These are phyloP conservation scores for Seira ritae DNA, from an alignment of 2,888 invertebrate species.

Conservation along the genomic window DNA sequence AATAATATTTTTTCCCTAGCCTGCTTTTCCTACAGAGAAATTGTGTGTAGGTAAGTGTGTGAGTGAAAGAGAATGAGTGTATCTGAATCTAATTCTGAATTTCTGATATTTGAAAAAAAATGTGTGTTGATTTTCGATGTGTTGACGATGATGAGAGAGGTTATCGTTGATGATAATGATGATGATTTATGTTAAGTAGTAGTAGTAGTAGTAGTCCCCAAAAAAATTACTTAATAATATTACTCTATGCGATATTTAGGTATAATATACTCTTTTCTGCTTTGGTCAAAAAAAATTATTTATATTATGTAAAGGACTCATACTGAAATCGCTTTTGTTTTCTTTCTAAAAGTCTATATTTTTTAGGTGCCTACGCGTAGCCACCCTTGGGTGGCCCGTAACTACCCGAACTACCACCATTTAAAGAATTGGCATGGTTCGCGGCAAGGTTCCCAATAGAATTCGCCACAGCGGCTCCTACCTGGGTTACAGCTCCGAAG, in stretches of 20 bases:
- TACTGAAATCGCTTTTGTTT: conserved; percentile 4
- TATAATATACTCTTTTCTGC: neutral
- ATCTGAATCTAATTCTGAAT: neutral
- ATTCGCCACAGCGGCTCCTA: conserved; percentile 74
- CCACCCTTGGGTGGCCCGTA: conserved; percentile 65
- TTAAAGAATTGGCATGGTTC: conserved; percentile 71
- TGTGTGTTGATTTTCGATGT: neutral
- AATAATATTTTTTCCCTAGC: too few relatives aligned
- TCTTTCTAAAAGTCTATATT: conserved; percentile 26
- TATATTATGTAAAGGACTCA: neutral
- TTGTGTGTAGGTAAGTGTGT: neutral
- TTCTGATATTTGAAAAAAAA: too few relatives aligned
- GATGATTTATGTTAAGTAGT: too few relatives aligned
- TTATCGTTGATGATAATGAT: neutral
- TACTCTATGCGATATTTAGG: neutral
- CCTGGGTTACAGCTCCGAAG: conserved; percentile 74
- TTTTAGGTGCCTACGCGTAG: conserved; percentile 51
- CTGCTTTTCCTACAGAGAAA: too few relatives aligned
- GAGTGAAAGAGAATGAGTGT: neutral
- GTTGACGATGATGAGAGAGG: conserved; percentile 13
- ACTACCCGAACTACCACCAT: conserved; percentile 57
- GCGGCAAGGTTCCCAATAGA: conserved; percentile 73
- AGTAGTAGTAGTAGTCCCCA: neutral
- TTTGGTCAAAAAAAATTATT: neutral
- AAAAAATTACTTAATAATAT: neutral